Evolutionary conservation across 1,140 invertebrate genomes (phyloP), one percentile per base, ranked within the genome.

Genomic region (Zaprionus davidi): DNA sequence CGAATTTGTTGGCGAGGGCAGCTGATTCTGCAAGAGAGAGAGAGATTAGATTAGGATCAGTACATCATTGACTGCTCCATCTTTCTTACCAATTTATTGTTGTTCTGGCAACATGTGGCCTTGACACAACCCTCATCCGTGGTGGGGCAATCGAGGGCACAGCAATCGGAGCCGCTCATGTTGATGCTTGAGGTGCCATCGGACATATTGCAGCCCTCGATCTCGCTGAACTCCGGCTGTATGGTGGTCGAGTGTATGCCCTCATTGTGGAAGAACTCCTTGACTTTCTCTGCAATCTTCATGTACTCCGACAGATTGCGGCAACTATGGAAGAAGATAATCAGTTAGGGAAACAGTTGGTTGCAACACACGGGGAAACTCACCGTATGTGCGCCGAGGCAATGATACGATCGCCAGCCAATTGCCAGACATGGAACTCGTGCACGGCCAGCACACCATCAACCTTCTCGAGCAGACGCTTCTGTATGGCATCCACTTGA

Each of bases 211-310:
- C 87, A 91, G 55, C 82, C 90, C 68, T 93, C 92, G 77, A 96
- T 94, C 91, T 97, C 96, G 44, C 97, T 95, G 91, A 99, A 98
- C 94, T 99, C 98, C 0, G 98, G 98, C 91, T 99, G 97, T 92
- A 99, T 98, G 2, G 98, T 98, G 2, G 97, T 98, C 4, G 97
- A 98, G 92, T 97, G 96, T 53, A 93, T 93, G 34, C 92, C 92
- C 93, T 98, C 97, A 92, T 98, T 98, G 87, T 98, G 97, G 92
- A 98, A 98, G 94, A 98, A 98, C 93, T 98, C 97, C 93, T 99
- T 98, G 0, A 98, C 97, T 93, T 98, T 97, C 93, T 98, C 97
- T 1, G 97, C 97, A 76, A 98, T 97, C 93, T 97, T 97, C 96
- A 98, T 97, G 83, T 98, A 98, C 88, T 98, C 97, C 0, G 96